Conservation (phyloP, 2,113 vertebrate genomes). For the Phaetusa simplex region DNA sequence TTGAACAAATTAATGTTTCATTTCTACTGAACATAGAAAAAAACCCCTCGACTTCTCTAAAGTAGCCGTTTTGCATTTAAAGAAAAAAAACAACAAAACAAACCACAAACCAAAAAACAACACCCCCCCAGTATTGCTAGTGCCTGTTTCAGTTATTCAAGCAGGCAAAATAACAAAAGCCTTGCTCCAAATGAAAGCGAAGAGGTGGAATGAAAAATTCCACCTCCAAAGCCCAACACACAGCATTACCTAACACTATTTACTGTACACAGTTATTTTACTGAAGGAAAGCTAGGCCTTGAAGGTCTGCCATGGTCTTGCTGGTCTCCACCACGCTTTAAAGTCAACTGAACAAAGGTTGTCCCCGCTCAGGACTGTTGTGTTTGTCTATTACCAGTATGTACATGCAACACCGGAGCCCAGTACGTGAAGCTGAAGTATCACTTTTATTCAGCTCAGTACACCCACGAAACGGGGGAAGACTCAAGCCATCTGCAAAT, state of each 20-base stretch:
- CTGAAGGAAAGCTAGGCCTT: neutral
- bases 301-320: neutral
- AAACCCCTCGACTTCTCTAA: accelerated
- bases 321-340: neutral
- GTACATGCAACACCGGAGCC: neutral
- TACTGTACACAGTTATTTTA: neutral
- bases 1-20: neutral
- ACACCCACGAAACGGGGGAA: neutral
- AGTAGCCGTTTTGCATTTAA: neutral
- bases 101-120: neutral
- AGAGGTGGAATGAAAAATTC: neutral
- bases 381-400: neutral
- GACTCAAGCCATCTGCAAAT: neutral
- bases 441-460: neutral
- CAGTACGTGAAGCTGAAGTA: accelerated
- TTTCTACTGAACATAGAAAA: neutral
- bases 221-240: neutral
- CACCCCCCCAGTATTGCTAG: neutral
- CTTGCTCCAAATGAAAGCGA: neutral
- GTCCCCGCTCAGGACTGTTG: accelerated
- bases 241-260: neutral
- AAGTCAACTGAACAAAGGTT: neutral
- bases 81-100: neutral
- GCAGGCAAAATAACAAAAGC: neutral
- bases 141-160: neutral